Evolutionary conservation across 1,140 invertebrate genomes (phyloP), one percentile per base, ranked within the genome.

Genomic region (Lepeophtheirus salmonis): DNA sequence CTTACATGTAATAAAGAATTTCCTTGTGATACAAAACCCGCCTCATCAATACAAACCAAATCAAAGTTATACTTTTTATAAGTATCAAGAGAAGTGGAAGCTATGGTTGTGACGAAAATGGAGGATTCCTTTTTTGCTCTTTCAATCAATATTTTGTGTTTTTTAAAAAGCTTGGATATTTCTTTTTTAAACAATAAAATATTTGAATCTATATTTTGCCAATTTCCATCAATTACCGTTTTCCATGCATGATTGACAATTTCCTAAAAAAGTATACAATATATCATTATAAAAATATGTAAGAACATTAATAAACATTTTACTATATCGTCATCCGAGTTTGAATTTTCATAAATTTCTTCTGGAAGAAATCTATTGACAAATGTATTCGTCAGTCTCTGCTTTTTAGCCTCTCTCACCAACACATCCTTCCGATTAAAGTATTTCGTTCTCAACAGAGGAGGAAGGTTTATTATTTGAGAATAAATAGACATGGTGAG

Each of bases 31-130:
- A 24, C 49, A 50, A 60, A 60, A 13, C 30, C 57, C 3, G 57
- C 57, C 30, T 60, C 57, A 60, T 60, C 57, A 3, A 60, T 60
- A 16, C 30, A 50, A 60, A 60, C 18, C 18, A 60, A 10, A 24
- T 60, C 49, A 54, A 60, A 60, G 6, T 52, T 20, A n/a, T 41
- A 16, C 20, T 51, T 4, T 10, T 41, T 41, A n/a, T 41, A 41
- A 41, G 30, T 41, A 41, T 41, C 30, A 6, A 6, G 6, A 10
- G 30, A 41, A n/a, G n/a, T 41, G 30, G 30, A 41, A 10, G 30
- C 30, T 10, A 41, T 41, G 6, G 30, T 41, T n/a, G 30, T 41
- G 6, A 41, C 30, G n/a, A 41, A 41, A n/a, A 41, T 41, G 30
- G 30, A 41, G 30, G 30, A 6, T 41, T 41, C 30, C 30, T 41